These are phyloP conservation scores for Rhopalosiphum nymphaeae DNA, from an alignment of 2,888 invertebrate genomes.

Conservation along the genomic window DNA sequence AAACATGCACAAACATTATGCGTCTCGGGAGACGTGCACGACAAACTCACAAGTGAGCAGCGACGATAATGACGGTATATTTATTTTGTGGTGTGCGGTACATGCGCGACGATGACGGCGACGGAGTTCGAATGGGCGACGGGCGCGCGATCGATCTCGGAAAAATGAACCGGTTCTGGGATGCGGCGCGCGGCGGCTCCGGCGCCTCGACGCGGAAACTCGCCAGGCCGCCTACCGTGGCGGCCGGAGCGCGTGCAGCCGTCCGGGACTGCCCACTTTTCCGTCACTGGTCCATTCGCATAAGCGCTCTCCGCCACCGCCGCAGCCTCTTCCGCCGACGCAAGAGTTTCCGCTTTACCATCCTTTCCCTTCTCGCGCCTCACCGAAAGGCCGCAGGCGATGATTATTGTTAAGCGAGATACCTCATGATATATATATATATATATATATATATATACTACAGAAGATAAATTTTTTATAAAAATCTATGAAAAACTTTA, in stretches of 20 bases:
- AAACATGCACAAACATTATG: neutral
- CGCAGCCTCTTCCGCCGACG: neutral
- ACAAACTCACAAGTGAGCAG: neutral
- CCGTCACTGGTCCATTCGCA: conserved; percentile 36
- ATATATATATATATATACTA: neutral
- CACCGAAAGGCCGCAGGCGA: neutral
- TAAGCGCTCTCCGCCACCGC: neutral
- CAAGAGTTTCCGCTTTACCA: neutral
- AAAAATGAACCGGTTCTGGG: conserved; percentile 46
- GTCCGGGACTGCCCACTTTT: conserved; percentile 54
- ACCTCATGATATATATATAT: neutral
- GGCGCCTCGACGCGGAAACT: neutral
- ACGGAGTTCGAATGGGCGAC: neutral
- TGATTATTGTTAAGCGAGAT: neutral
- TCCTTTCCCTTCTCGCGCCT: neutral
- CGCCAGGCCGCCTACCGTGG: neutral
- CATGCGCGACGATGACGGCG: neutral
- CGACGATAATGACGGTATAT: neutral
- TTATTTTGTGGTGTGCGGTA: neutral
- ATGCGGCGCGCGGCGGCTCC: neutral
- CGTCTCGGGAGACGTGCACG: neutral
- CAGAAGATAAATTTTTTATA: neutral
- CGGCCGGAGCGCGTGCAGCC: neutral
- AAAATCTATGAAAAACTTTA: neutral
- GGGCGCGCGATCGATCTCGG: neutral